Base-by-base conservation (phyloP, 2,888 invertebrate genomes). In the Schizaphis graminum region DNA sequence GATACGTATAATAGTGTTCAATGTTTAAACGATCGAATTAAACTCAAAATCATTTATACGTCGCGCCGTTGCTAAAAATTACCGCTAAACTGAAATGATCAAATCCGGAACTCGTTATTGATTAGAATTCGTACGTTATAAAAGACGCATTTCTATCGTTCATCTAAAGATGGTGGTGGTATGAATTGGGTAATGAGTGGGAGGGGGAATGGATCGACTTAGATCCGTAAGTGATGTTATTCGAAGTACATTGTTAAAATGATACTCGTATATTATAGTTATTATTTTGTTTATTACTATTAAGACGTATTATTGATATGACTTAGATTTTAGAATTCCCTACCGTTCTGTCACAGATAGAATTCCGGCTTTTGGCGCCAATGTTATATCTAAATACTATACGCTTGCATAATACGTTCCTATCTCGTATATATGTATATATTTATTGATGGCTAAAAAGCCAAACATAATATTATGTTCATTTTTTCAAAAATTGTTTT, bases 1-100 rank as follows among this genome's bases (percentile, higher is more conserved):
- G 44, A 47, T 47, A 16, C 26, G 41, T 41, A 41, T 57, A 86
- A 41, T 57, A 86, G 49, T 87, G n/a, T 77, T 44, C 13, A 35
- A 41, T 89, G 89, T 93, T 89, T 84, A 93, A 84, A 93, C 84
- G 84, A 47, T 84, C n/a, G 56, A 57, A 89, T 93, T 84, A 84
- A 93, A 84, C 89, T 84, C 21, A 41, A 89, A 56, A 84, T 84
- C 84, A 57, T 84, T 61, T 86, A 13, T 49, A 26, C 53, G 49
- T 16, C 57, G 8, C 44, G 8, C 1, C 3, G 16, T 3, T 16
- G 56, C 41, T 41, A 35, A 67, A 77, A 35, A 35, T 67, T 67
- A 44, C 56, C 77, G 77, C 77, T 44, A 11, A 13, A 13, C 47
- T 26, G 5, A 47, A 44, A 86, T 10, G 47, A 47, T 13, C 61